Base-by-base conservation (phyloP, 23 tunicate species). In the Trididemnum clinides region DNA sequence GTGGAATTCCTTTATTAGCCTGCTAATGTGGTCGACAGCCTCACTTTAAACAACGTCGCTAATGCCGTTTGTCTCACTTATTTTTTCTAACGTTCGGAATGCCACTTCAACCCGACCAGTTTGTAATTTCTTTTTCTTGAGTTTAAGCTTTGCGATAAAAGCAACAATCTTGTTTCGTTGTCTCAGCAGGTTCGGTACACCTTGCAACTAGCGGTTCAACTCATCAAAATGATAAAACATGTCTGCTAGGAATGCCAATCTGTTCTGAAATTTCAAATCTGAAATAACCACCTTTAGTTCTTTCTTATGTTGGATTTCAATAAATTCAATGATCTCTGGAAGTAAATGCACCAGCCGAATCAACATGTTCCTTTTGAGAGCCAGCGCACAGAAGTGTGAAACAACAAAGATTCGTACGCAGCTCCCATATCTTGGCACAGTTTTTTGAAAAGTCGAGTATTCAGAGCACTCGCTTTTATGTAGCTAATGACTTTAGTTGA, bases 171-270 rank as follows among this genome's bases (percentile, higher is more conserved):
- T 81, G 51, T 81, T 75, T 51, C 75, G 51, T 64, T 7, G 75
- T 63, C 28, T 54, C 63, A 81, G 29, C 26, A 81, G 31, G 74
- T 81, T 81, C 32, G 75, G 1, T 3, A 51, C 83, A 62, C 89
- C 89, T 85, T 85, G 89, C 76, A 85, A 84, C 81, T 84, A 72
- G 80, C 81, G 81, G 65, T 84, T 84, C 50, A 84, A 39, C 20
- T 72, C 81, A 81, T 84, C 72, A 66, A 4, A n/a, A n/a, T n/a
- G n/a, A n/a, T n/a, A n/a, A n/a, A n/a, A n/a, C n/a, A n/a, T n/a
- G n/a, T n/a, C n/a, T n/a, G n/a, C n/a, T n/a, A n/a, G n/a, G n/a
- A n/a, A n/a, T n/a, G n/a, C n/a, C n/a, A n/a, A n/a, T n/a, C 75
- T 66, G 37, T 4, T 66, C n/a, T 66, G 75, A 31, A 66, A 66